Conservation (phyloP, 2,888 invertebrate species). For the Drosophila rubida region DNA sequence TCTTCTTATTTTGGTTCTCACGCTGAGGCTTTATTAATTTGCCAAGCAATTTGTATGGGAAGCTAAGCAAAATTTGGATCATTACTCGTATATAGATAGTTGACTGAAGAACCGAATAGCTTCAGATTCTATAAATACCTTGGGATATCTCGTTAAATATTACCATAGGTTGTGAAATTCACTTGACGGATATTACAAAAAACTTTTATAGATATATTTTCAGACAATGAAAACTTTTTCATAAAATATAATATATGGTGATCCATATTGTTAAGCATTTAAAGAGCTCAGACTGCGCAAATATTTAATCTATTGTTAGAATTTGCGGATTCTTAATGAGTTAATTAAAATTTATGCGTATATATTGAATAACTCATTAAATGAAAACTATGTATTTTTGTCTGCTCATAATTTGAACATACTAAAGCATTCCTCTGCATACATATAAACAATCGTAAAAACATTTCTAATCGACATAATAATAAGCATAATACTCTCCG, state of each 20-base stretch:
- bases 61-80: conserved; percentile 18
- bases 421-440: background rate
- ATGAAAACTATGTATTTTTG: background rate
- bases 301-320: background rate
- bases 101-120: background rate
- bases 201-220: too few relatives aligned
- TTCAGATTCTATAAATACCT: background rate
- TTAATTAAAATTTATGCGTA: background rate
- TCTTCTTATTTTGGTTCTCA: conserved; percentile 57
- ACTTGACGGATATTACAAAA: too few relatives aligned
- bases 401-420: background rate
- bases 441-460: background rate
- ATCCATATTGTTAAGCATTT: background rate
- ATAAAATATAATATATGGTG: too few relatives aligned
- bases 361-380: background rate
- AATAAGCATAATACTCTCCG: background rate
- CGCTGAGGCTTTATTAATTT: conserved; percentile 51
- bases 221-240: too few relatives aligned
- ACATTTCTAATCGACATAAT: background rate
- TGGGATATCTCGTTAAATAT: background rate
- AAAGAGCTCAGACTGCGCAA: background rate
- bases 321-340: background rate
- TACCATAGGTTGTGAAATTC: background rate
- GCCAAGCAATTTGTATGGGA: conserved; percentile 21
- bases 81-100: background rate